These are phyloP conservation scores for Delphinapterus leucas DNA, from an alignment of 2,113 vertebrate species.

Conservation along the genomic window DNA sequence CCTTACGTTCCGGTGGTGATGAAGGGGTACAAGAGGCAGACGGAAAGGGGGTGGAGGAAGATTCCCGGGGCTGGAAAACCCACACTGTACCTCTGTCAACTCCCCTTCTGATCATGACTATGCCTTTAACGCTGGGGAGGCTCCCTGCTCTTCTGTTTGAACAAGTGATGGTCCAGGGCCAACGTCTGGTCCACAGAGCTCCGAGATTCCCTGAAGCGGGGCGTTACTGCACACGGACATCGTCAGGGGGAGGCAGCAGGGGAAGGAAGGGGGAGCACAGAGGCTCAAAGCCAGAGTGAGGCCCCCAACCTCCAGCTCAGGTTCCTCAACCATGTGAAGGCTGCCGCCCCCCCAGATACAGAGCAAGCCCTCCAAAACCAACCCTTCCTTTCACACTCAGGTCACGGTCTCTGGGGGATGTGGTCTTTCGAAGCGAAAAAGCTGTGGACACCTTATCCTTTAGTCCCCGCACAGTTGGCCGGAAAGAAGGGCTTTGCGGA, in stretches of 20 bases:
- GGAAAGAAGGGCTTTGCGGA: neutral
- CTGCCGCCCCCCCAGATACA: neutral
- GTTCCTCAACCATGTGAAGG: neutral
- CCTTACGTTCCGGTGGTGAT: neutral
- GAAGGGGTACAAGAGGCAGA: neutral
- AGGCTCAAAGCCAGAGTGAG: neutral
- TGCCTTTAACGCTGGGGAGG: neutral
- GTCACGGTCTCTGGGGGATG: neutral
- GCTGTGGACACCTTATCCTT: too few relatives aligned
- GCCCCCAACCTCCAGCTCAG: neutral
- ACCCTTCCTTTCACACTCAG: neutral
- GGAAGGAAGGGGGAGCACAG: rapidly evolving
- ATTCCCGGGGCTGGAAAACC: neutral
- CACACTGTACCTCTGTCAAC: neutral
- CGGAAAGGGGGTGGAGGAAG: neutral
- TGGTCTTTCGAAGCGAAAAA: neutral
- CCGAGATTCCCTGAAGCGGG: neutral
- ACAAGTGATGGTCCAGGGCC: neutral
- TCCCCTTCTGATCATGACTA: too few relatives aligned
- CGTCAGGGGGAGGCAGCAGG: neutral
- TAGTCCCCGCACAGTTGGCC: neutral
- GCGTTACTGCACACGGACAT: rapidly evolving
- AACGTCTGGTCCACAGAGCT: rapidly evolving
- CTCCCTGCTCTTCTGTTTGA: neutral
- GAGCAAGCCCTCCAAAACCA: rapidly evolving